A percentile compares a stretch with the other conserved stretches of the same genome.
Conservation (phyloP, 2,113 vertebrate genomes). For the Promerops cafer region DNA sequence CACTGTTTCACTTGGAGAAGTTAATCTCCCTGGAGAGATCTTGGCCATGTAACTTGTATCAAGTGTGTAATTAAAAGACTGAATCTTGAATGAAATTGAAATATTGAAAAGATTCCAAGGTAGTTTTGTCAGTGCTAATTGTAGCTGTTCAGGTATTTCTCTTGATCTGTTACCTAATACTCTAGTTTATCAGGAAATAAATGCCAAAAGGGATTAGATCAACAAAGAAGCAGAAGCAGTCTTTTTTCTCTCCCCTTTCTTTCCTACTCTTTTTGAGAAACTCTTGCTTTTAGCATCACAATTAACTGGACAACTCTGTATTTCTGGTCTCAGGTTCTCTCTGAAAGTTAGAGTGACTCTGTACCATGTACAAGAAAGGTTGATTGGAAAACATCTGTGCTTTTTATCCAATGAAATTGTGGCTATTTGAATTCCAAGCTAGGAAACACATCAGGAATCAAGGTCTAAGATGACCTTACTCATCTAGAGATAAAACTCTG, state of each 20-base stretch:
- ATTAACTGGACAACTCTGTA: neutral
- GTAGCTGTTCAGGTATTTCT: slow-evolving; percentile 4
- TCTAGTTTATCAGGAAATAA: slow-evolving; percentile 26
- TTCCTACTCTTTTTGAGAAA: neutral
- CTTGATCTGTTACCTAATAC: neutral
- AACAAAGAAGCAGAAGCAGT: neutral
- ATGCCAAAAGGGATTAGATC: neutral
- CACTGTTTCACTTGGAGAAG: neutral
- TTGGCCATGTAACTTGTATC: neutral
- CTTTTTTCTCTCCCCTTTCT: rapidly evolving
- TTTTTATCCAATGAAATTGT: neutral
- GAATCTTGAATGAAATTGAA: slow-evolving; percentile 9
- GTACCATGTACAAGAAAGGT: neutral
- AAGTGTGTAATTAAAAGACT: neutral
- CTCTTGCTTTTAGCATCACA: neutral
- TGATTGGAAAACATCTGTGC: neutral
- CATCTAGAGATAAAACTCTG: neutral
- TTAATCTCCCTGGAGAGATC: neutral
- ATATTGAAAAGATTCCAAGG: neutral
- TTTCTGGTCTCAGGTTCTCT: neutral
- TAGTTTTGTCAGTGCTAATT: slow-evolving; percentile 3
- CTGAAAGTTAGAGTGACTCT: neutral
- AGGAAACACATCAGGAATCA: neutral
- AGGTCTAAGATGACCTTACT: neutral
- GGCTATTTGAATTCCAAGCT: neutral